These are phyloP conservation scores for Maniola hyperantus DNA, from an alignment of 2,888 invertebrate genomes.

Conservation along the genomic window DNA sequence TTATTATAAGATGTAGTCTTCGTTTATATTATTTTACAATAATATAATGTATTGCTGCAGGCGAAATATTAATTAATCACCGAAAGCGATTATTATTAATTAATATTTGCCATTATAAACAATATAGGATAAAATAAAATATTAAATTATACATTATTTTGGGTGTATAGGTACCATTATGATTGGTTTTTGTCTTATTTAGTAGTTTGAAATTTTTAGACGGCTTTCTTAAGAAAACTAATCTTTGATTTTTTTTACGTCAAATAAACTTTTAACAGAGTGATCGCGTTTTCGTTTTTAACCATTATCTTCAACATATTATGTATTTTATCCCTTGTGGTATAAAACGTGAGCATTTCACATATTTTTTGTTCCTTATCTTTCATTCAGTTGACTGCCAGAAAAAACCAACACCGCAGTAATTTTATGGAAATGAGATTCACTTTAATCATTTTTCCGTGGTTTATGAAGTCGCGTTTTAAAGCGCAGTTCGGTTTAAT, in stretches of 20 bases:
- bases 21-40: not conserved
- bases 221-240: too few species aligned
- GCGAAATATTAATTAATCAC: not conserved
- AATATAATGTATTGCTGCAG: not conserved
- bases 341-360: not conserved
- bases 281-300: too few species aligned
- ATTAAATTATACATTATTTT: not conserved
- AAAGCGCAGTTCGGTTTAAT: constrained; percentile 25
- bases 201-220: too few species aligned
- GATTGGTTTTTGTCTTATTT: too few species aligned
- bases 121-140: not conserved
- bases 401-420: constrained; percentile 21
- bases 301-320: too few species aligned
- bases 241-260: too few species aligned
- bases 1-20: not conserved
- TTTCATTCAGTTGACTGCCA: constrained; percentile 12
- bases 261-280: too few species aligned
- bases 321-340: not conserved
- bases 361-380: not conserved
- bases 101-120: not conserved
- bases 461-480: constrained; percentile 34
- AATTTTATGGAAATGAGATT: constrained; percentile 38
- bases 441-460: constrained; percentile 34
- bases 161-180: not conserved
- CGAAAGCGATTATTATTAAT: not conserved